Conservation (phyloP, 2,113 vertebrate genomes). For the Solenodon paradoxus region DNA sequence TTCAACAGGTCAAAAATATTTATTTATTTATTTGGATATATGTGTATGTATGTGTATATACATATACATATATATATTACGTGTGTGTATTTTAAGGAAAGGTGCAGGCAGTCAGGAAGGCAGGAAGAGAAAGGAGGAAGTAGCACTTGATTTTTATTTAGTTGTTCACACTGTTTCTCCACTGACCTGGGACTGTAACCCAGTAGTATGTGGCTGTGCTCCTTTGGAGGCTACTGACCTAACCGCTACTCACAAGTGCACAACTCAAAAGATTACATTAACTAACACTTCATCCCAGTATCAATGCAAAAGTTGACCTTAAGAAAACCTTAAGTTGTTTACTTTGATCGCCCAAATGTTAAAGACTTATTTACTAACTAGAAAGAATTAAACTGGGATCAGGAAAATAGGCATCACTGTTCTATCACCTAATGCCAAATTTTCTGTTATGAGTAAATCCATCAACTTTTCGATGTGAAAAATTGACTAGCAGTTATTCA, state of each 20-base stretch:
- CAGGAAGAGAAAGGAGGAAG: too few relatives aligned
- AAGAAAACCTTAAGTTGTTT: not conserved
- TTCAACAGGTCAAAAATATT: conserved; percentile 11
- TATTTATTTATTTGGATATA: too few relatives aligned
- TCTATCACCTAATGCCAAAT: not conserved
- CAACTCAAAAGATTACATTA: conserved; percentile 19
- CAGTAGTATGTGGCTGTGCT: too few relatives aligned
- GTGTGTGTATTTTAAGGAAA: too few relatives aligned
- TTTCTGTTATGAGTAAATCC: conserved; percentile 10
- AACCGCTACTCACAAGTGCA: too few relatives aligned
- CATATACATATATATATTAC: too few relatives aligned
- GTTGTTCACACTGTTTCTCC: too few relatives aligned
- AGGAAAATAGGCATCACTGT: conserved; percentile 15
- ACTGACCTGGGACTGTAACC: too few relatives aligned
- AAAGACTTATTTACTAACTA: not conserved
- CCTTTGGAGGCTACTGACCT: too few relatives aligned
- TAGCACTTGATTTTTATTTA: too few relatives aligned
- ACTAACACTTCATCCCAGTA: not conserved
- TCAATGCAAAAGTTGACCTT: not conserved
- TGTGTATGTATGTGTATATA: too few relatives aligned
- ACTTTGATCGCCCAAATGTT: not conserved
- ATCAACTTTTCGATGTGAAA: conserved; percentile 15
- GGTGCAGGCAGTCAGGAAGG: too few relatives aligned
- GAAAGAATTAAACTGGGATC: not conserved
- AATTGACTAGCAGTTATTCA: conserved; percentile 10